These are phyloP conservation scores for Cassiopea andromeda DNA, from an alignment of 30 jellyfish, hydroid and myxozoan species.

Conservation along the genomic window DNA sequence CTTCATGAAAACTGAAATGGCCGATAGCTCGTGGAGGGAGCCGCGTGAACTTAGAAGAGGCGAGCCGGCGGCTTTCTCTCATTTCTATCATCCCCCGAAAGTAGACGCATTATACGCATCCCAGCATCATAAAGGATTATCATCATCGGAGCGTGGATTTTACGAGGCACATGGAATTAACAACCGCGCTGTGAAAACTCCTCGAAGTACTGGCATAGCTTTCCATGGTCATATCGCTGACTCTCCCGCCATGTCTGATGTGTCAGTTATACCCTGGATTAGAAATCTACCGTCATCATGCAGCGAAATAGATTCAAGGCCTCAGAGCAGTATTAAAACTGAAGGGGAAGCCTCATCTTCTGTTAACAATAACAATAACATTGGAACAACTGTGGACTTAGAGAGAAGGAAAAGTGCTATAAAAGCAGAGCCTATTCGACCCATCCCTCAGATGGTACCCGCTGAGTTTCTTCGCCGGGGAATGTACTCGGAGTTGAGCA, in stretches of 20 bases:
- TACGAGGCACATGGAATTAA: conserved; percentile 36
- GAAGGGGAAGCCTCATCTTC: conserved; percentile 66
- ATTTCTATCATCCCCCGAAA: conserved; percentile 1
- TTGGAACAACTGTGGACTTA: conserved; percentile 53
- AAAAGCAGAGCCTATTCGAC: conserved; percentile 78
- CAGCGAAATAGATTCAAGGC: conserved; percentile 58
- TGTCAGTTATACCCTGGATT: conserved; percentile 71
- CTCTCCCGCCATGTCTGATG: conserved; percentile 75
- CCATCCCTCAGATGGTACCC: conserved; percentile 89
- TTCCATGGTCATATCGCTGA: conserved; percentile 39
- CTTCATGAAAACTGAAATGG: conserved; percentile 77
- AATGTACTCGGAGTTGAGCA: conserved; percentile 63
- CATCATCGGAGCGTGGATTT: conserved; percentile 38
- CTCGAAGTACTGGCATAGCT: conserved; percentile 10
- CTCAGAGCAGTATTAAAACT: conserved; percentile 38
- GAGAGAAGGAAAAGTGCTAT: conserved; percentile 63
- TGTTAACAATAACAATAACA: conserved; percentile 32
- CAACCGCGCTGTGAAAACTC: conserved; percentile 16
- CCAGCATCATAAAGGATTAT: conserved; percentile 27
- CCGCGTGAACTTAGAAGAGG: conserved; percentile 51
- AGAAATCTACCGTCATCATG: conserved; percentile 55
- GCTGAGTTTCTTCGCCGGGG: conserved; percentile 83
- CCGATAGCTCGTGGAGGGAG: conserved; percentile 76
- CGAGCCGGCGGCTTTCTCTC: conserved; percentile 39
- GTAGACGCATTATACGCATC: conserved; percentile 4